phyloP scores from a whole-genome alignment of 2,888 invertebrate species.

The Epirrhoe alternata region DNA sequence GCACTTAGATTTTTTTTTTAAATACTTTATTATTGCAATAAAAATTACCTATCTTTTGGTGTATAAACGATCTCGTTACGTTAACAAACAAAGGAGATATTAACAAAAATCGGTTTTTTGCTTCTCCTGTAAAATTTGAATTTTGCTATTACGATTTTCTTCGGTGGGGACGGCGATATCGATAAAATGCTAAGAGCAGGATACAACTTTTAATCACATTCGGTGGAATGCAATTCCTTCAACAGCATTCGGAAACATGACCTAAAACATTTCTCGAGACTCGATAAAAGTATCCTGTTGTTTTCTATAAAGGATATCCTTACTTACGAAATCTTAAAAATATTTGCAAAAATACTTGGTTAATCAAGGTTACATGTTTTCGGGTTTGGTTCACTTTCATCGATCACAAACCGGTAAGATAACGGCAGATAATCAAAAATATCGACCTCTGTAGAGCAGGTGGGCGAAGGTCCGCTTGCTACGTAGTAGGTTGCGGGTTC shows the following conservation, averaged over 20 bases:
- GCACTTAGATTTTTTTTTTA: too few relatives aligned
- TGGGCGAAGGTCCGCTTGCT: too few relatives aligned
- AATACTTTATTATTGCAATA: too few relatives aligned
- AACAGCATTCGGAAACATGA: constrained; percentile 31
- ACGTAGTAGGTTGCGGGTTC: too few relatives aligned
- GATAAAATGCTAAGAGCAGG: constrained; percentile 8
- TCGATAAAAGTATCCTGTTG: constrained; percentile 29
- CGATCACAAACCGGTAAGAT: neutral
- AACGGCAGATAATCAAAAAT: neutral
- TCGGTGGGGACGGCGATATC: too few relatives aligned
- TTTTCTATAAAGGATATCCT: constrained; percentile 34
- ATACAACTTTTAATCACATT: constrained; percentile 21
- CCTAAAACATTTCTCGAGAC: constrained; percentile 18
- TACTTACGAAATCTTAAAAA: neutral
- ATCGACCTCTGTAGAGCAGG: too few relatives aligned
- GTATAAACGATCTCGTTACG: too few relatives aligned
- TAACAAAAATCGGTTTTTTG: too few relatives aligned
- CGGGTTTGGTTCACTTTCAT: constrained; percentile 10
- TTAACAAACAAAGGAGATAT: too few relatives aligned
- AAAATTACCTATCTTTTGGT: too few relatives aligned
- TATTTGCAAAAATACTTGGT: constrained; percentile 9
- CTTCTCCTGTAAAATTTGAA: too few relatives aligned
- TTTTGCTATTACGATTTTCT: too few relatives aligned
- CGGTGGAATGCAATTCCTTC: constrained; percentile 19
- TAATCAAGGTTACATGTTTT: constrained; percentile 26